Evolutionary conservation across 2,888 invertebrate genomes (phyloP), one percentile per base, ranked within the genome.

Genomic region (Meiosimyza platycephala): DNA sequence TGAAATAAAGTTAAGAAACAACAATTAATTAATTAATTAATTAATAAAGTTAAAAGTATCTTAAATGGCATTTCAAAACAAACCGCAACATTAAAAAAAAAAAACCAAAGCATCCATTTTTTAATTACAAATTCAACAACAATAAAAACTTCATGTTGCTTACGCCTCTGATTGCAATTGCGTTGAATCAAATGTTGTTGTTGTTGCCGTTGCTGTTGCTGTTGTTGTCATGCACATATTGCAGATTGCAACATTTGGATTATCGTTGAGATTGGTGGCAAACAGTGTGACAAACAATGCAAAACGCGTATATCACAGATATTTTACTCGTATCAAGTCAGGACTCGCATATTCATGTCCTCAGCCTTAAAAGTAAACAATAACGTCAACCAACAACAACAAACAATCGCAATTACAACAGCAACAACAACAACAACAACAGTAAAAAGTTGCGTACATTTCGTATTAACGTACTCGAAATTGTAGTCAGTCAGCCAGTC

Each of bases 221-320:
- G 54, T 66, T 66, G 66, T 66, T 40, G 12, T n/a, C 16, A 15
- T 48, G 18, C 9, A 28, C 51, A 51, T 51, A 18, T 47, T 18
- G 55, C 48, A 55, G 57, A 67, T 57, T 67, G 67, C 33, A 67
- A 33, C 55, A 57, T 57, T 57, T 48, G 67, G 67, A 67, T 67
- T 67, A 16, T 48, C 47, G 47, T 18, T 22, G 18, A 67, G 55
- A 55, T 67, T 67, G 55, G 33, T 12, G 62, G n/a, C 22, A 22
- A 28, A 22, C 18, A 22, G 57, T 57, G 57, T 18, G 57, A 13
- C 11, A 57, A 57, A 57, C 28, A 57, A 57, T 57, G 57, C 22
- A 57, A 28, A 6, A 1, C 11, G 40, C 40, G 28, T 28, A 57
- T 15, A 16, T 28, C 28, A 11, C 22, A 57, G 22, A 18, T 22